These are phyloP conservation scores for Helogale parvula DNA, from an alignment of 2,113 vertebrate genomes.

Conservation along the genomic window DNA sequence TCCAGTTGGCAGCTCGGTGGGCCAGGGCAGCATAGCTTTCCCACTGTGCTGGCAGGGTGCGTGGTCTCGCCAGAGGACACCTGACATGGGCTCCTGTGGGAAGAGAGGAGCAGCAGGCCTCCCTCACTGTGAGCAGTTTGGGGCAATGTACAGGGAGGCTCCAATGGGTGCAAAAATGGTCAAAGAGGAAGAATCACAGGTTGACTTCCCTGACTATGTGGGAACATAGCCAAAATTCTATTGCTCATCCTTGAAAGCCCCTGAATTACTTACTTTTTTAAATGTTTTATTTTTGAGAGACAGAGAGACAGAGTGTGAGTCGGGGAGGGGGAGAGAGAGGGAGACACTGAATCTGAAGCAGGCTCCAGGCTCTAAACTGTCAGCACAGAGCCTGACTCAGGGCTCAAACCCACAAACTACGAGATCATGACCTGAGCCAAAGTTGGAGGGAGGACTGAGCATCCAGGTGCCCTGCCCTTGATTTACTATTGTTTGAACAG, in stretches of 20 bases:
- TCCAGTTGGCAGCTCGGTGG: background rate
- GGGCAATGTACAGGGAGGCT: background rate
- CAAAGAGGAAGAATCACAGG: background rate
- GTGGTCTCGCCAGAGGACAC: background rate
- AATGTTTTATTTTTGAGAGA: too few species aligned
- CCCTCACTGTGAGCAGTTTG: background rate
- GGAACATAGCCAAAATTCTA: background rate
- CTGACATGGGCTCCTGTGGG: background rate
- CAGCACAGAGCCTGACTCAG: too few species aligned
- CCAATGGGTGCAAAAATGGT: background rate
- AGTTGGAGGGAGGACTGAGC: too few species aligned
- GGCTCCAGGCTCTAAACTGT: too few species aligned
- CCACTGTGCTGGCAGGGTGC: background rate
- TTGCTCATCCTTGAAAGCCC: background rate
- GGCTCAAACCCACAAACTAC: too few species aligned
- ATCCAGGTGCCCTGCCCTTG: too few species aligned
- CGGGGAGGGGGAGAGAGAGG: too few species aligned
- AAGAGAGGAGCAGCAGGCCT: too few species aligned
- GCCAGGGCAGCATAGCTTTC: background rate
- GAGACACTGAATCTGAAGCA: too few species aligned
- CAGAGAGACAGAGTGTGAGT: too few species aligned
- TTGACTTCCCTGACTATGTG: background rate
- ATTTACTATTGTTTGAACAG: background rate
- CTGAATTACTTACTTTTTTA: background rate
- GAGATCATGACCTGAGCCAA: too few species aligned